These are phyloP conservation scores for Pantherophis vulpinus DNA, from an alignment of 2,797 vertebrate species.

Conservation along the genomic window DNA sequence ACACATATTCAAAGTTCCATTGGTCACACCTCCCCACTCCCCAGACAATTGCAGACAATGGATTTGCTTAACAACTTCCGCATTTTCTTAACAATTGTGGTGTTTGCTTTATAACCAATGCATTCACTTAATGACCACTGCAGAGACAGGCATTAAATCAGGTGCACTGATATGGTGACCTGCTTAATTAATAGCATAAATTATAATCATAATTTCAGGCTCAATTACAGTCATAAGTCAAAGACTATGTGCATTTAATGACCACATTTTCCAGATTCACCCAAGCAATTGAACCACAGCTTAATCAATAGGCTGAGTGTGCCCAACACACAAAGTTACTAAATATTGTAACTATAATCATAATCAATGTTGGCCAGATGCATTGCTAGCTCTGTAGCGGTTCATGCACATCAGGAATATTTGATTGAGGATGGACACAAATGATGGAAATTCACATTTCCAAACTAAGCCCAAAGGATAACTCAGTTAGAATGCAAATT, in stretches of 20 bases:
- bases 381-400: background rate
- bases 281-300: background rate
- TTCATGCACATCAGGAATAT: background rate
- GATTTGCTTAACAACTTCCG: no score
- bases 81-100: no score
- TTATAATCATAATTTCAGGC: no score
- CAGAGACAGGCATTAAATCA: no score
- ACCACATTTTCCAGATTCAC: background rate
- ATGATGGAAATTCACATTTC: background rate
- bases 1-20: no score
- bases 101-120: no score
- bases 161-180: no score
- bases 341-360: background rate
- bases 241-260: background rate
- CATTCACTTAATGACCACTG: no score
- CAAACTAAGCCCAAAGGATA: background rate
- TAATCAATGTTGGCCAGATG: background rate
- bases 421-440: background rate
- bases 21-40: no score
- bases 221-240: no score
- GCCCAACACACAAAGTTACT: background rate
- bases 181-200: no score
- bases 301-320: background rate
- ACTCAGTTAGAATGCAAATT: background rate
- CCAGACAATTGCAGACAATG: no score